These are phyloP conservation scores for Cygnus olor DNA, from an alignment of 2,797 vertebrate genomes.

Conservation along the genomic window DNA sequence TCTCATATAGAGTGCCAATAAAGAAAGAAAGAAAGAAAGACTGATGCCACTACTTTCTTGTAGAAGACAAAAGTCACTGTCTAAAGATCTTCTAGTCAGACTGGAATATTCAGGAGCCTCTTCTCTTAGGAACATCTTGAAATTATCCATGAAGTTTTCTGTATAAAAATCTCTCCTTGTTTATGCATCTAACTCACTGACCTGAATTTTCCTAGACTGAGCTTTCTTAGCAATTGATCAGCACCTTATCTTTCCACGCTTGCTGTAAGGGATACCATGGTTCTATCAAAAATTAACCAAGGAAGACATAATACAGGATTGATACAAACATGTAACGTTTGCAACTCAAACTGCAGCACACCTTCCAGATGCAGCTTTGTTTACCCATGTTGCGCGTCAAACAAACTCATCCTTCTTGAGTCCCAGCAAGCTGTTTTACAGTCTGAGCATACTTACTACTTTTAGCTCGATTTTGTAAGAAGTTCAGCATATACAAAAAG, in stretches of 20 bases:
- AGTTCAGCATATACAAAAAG: neutral
- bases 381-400: neutral
- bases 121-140: neutral
- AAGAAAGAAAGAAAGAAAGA: neutral
- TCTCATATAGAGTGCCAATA: neutral
- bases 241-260: neutral
- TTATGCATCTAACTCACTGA: neutral
- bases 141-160: neutral
- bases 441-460: neutral
- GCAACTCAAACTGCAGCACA: neutral
- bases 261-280: neutral
- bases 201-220: neutral
- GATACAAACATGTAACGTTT: neutral
- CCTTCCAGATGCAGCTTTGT: neutral
- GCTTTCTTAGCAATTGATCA: neutral
- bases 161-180: neutral
- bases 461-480: neutral
- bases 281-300: neutral
- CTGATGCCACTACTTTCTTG: neutral
- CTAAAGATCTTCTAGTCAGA: neutral
- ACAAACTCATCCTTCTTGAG: neutral
- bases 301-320: neutral
- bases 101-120: neutral
- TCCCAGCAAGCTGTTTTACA: neutral
- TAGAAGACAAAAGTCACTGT: neutral